These are phyloP conservation scores for Ailuropoda melanoleuca DNA, from an alignment of 2,113 vertebrate species.

Conservation along the genomic window DNA sequence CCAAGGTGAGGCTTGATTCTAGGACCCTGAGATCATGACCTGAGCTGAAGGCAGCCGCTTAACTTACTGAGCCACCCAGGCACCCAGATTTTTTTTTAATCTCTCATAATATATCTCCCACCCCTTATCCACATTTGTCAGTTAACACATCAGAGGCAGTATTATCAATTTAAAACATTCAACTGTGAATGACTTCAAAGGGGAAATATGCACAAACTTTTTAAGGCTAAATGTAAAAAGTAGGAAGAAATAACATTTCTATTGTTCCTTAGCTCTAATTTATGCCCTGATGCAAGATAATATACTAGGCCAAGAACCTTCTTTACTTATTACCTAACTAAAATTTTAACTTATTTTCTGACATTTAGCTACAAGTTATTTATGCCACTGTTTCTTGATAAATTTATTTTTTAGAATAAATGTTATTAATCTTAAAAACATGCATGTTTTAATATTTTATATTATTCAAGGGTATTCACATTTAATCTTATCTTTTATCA, in stretches of 20 bases:
- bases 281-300: neutral
- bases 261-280: neutral
- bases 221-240: neutral
- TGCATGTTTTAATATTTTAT: neutral
- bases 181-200: neutral
- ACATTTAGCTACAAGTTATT: neutral
- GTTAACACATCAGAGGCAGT: neutral
- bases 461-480: neutral
- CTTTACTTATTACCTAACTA: neutral
- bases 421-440: neutral
- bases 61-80: too few species aligned
- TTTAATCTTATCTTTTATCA: neutral
- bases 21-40: too few species aligned
- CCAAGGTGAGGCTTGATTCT: too few species aligned
- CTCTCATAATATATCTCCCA: neutral
- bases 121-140: neutral
- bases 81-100: neutral
- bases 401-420: neutral
- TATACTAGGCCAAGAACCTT: neutral
- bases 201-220: neutral
- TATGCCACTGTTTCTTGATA: neutral
- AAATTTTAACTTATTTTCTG: neutral
- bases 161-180: neutral
- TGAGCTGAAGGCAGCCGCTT: too few species aligned
- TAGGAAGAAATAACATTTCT: neutral